Conservation (phyloP, 2,888 invertebrate species). For the Tiliacea citrago region DNA sequence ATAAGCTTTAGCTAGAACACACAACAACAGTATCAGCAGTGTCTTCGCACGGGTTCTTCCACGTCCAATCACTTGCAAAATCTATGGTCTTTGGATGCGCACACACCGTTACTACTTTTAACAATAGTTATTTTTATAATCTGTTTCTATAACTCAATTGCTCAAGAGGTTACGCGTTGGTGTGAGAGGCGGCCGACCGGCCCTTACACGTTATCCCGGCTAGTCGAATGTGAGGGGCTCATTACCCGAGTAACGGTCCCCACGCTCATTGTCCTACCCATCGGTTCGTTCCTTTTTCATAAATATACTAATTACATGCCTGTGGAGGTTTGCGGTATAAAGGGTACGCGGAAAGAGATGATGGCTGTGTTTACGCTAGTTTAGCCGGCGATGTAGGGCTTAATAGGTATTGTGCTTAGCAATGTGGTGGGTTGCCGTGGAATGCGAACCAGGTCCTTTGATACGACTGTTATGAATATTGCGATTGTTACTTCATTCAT, state of each 20-base stretch:
- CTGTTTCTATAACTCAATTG: neutral
- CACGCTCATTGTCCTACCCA: constrained; percentile 68
- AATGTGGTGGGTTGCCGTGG: constrained; percentile 45
- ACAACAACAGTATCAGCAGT: neutral
- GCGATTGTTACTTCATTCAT: constrained; percentile 50
- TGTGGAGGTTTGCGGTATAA: constrained; percentile 54
- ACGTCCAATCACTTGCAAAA: neutral
- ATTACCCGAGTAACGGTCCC: constrained; percentile 74
- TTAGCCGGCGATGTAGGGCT: constrained; percentile 42
- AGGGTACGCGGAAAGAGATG: constrained; percentile 55
- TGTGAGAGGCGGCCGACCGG: constrained; percentile 66
- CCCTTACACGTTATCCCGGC: constrained; percentile 68
- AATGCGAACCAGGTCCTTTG: constrained; percentile 54
- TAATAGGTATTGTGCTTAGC: constrained; percentile 54
- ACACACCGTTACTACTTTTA: neutral
- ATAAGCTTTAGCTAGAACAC: neutral
- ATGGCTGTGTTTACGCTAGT: constrained; percentile 51
- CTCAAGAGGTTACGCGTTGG: constrained; percentile 61
- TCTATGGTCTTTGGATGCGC: neutral
- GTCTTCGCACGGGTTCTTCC: too few relatives aligned
- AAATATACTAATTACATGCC: constrained; percentile 69
- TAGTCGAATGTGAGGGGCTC: constrained; percentile 74
- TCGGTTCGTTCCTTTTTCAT: constrained; percentile 68
- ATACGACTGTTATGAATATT: constrained; percentile 54
- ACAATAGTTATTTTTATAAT: neutral